Conservation (phyloP, 2,888 invertebrate genomes). For the Pimpla rufipes region DNA sequence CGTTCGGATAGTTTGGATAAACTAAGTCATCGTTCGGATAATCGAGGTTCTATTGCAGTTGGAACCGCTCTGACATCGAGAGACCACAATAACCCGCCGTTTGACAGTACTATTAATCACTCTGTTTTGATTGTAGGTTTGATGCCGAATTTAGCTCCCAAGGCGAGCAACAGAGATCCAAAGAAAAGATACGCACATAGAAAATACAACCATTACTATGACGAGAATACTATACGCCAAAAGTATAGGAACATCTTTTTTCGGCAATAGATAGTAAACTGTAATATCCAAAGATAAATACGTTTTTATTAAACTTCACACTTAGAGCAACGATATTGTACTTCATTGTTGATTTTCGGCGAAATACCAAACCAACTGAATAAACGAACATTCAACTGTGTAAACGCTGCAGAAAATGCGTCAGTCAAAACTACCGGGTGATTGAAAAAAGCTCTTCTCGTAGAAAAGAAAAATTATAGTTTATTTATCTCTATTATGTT, state of each 20-base stretch:
- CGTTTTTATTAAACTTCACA: constrained; percentile 12
- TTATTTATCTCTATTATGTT: constrained; percentile 19
- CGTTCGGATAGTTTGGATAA: too few relatives aligned
- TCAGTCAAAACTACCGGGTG: not conserved
- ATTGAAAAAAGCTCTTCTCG: not conserved
- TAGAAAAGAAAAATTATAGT: constrained; percentile 24
- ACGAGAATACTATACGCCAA: constrained; percentile 89
- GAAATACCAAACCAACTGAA: too few relatives aligned
- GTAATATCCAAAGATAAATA: constrained; percentile 45
- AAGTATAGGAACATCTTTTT: constrained; percentile 67
- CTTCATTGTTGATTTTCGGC: not conserved
- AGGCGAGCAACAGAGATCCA: constrained; percentile 90
- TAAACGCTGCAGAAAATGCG: too few relatives aligned
- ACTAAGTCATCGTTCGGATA: too few relatives aligned
- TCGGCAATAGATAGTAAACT: constrained; percentile 57
- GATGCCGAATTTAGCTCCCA: constrained; percentile 91
- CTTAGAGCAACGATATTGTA: not conserved
- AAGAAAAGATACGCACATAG: constrained; percentile 89
- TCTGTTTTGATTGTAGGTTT: constrained; percentile 87
- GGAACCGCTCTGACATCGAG: too few relatives aligned
- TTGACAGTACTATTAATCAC: not conserved
- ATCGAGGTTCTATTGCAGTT: too few relatives aligned
- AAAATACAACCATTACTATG: constrained; percentile 94
- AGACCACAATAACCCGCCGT: too few relatives aligned
- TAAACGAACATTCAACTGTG: too few relatives aligned